Base-by-base conservation (phyloP, 30 jellyfish, hydroid and myxozoan species). In the Aurelia aurita region DNA sequence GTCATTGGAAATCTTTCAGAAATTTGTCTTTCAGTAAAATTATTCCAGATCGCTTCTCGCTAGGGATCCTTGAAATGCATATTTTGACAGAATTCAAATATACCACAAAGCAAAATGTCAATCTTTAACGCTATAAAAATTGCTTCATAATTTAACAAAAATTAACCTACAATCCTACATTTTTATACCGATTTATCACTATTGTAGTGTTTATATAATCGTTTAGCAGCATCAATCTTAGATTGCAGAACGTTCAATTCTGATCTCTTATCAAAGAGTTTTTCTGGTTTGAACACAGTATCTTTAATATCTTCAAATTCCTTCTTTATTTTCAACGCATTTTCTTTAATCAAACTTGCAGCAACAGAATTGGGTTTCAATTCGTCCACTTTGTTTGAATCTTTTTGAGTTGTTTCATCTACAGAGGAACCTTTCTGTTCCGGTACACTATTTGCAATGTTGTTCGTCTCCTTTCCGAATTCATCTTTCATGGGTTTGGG, bases 221-320 rank as follows among this genome's bases (percentile, higher is more conserved):
- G 70, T n/a, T 72, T 25, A 3, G 84, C 84, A 21, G 62, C 57
- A 49, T 72, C 62, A 3, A 72, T 18, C 29, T 72, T 72, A 18
- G 84, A 47, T 8, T 72, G 61, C 19, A 72, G 45, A 32, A 72
- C 70, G 3, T 68, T 46, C 21, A 72, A 35, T 22, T 61, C 73
- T 22, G 73, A 22, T 61, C 35, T 39, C 51, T 39, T 39, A 39
- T 39, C 51, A 39, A 39, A 39, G 39, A 34, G 71, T 14, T 22
- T 25, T 7, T 43, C 72, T 44, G 54, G 84, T 49, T 72, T 72
- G 23, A 49, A 72, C 47, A 72, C 72, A 27, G 71, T 49, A 31
- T 49, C 72, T 72, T 72, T 72, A 45, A 32, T 26, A 21, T 23
- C 72, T 25, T 72, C 84, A 25, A 72, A n/a, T 8, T 47, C 71